Evolutionary conservation across 37 sponge, comb jelly and placozoan species (phyloP).

Genomic region (Aphrocallistes beatrix): DNA sequence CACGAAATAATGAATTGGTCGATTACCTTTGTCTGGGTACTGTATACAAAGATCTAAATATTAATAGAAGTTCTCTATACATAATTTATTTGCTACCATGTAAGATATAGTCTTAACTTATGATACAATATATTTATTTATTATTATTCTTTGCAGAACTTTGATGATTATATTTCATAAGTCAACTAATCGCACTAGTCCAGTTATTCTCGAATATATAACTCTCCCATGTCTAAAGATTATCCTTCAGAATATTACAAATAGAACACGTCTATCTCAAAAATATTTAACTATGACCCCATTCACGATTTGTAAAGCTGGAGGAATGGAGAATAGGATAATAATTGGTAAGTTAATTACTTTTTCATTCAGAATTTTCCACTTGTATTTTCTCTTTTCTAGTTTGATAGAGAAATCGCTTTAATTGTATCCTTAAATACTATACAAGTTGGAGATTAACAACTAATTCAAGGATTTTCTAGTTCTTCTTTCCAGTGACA

Average conservation of each 20-base stretch:
- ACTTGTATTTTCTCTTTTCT: too few species aligned
- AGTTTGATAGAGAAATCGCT: too few species aligned
- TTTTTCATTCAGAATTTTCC: too few species aligned
- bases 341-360: neutral
- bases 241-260: neutral
- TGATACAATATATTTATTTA: neutral
- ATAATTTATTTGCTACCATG: neutral
- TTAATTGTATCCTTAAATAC: too few species aligned
- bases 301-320: neutral
- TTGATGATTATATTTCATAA: slow-evolving; percentile 54
- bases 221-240: slow-evolving; percentile 72
- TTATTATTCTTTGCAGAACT: neutral
- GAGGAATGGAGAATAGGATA: neutral
- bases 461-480: too few species aligned
- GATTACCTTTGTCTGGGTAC: too few species aligned
- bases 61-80: neutral
- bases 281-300: neutral
- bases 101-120: neutral
- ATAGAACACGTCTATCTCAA: neutral
- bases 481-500: too few species aligned
- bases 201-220: slow-evolving; percentile 66
- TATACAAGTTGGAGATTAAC: too few species aligned
- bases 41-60: too few species aligned
- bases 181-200: slow-evolving; percentile 38
- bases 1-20: too few species aligned